Evolutionary conservation across 2,797 vertebrate genomes (phyloP), one percentile per base, ranked within the genome.

Genomic region (Characodon lateralis): DNA sequence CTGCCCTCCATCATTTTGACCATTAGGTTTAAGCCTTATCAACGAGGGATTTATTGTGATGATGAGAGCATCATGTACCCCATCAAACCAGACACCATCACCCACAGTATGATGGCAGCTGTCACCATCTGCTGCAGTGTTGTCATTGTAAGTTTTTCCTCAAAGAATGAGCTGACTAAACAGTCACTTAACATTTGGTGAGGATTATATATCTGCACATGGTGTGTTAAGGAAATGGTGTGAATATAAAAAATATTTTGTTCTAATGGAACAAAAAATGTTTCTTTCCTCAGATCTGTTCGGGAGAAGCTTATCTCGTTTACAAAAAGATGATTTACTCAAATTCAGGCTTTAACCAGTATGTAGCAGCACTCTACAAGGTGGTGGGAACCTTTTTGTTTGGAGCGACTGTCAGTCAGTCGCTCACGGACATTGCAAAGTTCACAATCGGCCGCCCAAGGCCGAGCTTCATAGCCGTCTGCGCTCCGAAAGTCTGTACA

Each of bases 301-400:
- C 94, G 5, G 95, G 95, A 50, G 95, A 96, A 77, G 97, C 98
- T 0, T 99, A 96, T 85, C 88, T 98, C 87, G 97, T 99, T 39
- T 97, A 98, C 92, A 97, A 94, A 0, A 95, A 98, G 63, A 95
- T 92, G 24, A 93, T 99, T 65, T 95, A 97, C 86, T 99, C 98
- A 0, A 97, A 95, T 75, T 97, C 97, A 0, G 91, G 95, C 81
- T 99, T 96, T 90, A 99, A 98, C 94, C 97, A 97, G 85, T 99
- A 99, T 3, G 83, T 97, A 53, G 97, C 96, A 0, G 97, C 97
- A 0, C 95, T 99, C 74, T 99, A 99, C 92, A 99, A 99, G 88
- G 97, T 99, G 59, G 92, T 99, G 82, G 98, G 98, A 43, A 98
- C 98, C 2, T 99, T 97, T 89, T 82, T 99, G 76, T 99, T 99